Percentiles rank a stretch among this genome's conserved stretches.
Conservation (phyloP, 53 echinoderm and acorn worm species). For the Mesocentrotus franciscanus region DNA sequence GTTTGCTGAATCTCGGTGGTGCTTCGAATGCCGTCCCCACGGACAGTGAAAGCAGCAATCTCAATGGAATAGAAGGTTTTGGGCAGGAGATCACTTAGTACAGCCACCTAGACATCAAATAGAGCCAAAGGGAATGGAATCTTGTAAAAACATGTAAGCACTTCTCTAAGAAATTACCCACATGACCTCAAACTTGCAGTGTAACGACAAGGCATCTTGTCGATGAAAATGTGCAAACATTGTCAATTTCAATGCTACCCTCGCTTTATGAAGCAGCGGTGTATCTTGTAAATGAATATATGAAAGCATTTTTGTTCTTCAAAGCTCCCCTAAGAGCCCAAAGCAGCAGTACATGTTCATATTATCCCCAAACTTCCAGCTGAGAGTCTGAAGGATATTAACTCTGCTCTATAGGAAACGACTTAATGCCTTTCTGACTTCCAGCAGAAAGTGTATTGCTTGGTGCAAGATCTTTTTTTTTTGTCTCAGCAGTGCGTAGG, state of each 20-base stretch:
- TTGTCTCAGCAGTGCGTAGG: not conserved
- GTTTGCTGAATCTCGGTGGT: constrained; percentile 76
- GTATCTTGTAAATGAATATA: not conserved
- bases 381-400: not conserved
- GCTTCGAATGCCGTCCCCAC: constrained; percentile 89
- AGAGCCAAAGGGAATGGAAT: not conserved
- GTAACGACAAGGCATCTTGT: not conserved
- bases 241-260: not conserved
- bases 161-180: not conserved
- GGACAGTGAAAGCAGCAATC: constrained; percentile 86
- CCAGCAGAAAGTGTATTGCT: no score
- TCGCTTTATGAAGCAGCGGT: not conserved
- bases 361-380: not conserved
- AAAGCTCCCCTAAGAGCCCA: not conserved
- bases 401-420: not conserved
- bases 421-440: no score
- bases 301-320: not conserved
- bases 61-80: constrained; percentile 90
- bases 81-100: constrained; percentile 75
- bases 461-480: not conserved
- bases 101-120: constrained; percentile 67
- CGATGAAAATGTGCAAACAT: constrained; percentile 1
- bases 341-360: not conserved
- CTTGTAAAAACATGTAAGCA: constrained; percentile 4
- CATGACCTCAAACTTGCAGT: not conserved